Evolutionary conservation across 2,888 invertebrate genomes (phyloP).

Genomic region (Eilema griseolum): DNA sequence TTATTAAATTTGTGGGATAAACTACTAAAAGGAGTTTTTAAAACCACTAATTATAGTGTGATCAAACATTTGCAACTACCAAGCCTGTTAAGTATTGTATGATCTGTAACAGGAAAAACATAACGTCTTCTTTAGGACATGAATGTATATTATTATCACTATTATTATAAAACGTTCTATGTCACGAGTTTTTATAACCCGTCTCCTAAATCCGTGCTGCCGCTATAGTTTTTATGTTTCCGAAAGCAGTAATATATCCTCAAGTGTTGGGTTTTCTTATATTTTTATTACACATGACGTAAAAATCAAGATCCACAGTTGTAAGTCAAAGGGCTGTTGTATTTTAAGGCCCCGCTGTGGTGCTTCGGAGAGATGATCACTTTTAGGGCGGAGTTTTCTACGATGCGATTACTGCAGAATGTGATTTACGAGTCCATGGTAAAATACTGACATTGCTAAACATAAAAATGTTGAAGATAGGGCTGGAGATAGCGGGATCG

Average conservation of each 20-base stretch:
- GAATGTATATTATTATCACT: too few relatives aligned
- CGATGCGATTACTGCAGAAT: conserved; percentile 20
- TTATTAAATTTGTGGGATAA: too few relatives aligned
- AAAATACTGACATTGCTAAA: conserved; percentile 2
- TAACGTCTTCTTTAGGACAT: too few relatives aligned
- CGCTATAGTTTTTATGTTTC: conserved; percentile 75
- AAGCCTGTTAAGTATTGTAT: too few relatives aligned
- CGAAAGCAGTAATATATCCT: conserved; percentile 76
- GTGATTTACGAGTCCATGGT: conserved; percentile 13
- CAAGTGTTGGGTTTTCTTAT: conserved; percentile 75
- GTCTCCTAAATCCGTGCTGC: conserved; percentile 33
- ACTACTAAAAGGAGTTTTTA: too few relatives aligned
- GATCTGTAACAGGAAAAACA: too few relatives aligned
- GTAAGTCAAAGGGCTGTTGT: conserved; percentile 58
- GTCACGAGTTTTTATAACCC: conserved; percentile 16
- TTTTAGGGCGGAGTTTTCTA: conserved; percentile 42
- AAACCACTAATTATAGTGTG: too few relatives aligned
- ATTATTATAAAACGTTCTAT: not conserved
- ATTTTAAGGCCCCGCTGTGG: conserved; percentile 61
- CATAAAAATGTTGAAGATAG: not conserved
- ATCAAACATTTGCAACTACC: too few relatives aligned
- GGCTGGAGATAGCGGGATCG: not conserved
- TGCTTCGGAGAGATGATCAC: conserved; percentile 53
- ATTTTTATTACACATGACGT: conserved; percentile 78
- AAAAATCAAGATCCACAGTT: conserved; percentile 73